Base-by-base conservation (phyloP, 2,888 invertebrate species). In the Lottia scabra region DNA sequence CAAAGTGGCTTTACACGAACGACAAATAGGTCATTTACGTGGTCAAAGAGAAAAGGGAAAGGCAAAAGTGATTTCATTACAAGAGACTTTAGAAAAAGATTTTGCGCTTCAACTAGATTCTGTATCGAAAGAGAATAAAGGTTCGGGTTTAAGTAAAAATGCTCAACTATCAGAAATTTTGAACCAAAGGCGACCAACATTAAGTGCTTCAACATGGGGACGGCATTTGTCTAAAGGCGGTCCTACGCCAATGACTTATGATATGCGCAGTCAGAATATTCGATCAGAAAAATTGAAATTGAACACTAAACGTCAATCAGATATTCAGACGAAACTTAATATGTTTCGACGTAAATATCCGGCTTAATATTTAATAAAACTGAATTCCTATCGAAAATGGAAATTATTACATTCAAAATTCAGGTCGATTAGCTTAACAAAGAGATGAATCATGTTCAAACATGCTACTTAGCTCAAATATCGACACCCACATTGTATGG, bases 171-270 rank as follows among this genome's bases (percentile, higher is more conserved):
- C 78, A 1, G 83, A 83, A 62, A 81, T 85, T 67, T 68, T 83
- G 30, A 84, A 80, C 68, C 81, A 80, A 65, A 71, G 78, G 15
- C 76, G 78, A 45, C 80, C 81, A 12, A 76, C 83, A 1, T 72
- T 83, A 72, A 80, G 81, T 8, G 81, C 84, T 8, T 74, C 72
- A 27, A 80, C 80, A 0, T 85, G 84, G 85, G 78, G 81, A 68
- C 69, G 75, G 1, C 83, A 83, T 45, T 72, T 84, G 30, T 74
- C 71, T 67, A 65, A 77, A 16, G 74, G 71, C 10, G 73, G 74
- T 48, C 67, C 72, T 30, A 74, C 73, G 38, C 83, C 79, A 15
- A 75, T 78, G 71, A 77, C 74, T 27, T 78, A 75, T 65, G 72
- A 76, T 15, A 67, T 68, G 44, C 80, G 79, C 48, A 78, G 79